A percentile compares a stretch with the other conserved stretches of the same genome.
Evolutionary conservation across 1,140 invertebrate species (phyloP).

Genomic region (Argopecten irradians): DNA sequence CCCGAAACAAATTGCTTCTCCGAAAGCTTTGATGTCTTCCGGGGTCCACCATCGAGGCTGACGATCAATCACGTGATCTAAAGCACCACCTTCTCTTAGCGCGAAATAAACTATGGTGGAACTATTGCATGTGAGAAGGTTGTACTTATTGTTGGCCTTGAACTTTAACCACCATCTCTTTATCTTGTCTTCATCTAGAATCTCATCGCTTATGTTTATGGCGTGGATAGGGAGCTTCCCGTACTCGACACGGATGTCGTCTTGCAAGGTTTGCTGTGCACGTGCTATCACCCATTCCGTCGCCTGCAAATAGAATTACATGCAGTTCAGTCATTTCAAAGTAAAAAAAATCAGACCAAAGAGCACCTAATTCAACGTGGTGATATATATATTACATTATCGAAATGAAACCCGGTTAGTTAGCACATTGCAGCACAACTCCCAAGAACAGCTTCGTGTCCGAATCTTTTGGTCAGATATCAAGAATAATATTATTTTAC

Average conservation of each 20-base stretch:
- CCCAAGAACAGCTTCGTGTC: too few species aligned
- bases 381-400: too few species aligned
- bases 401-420: too few species aligned
- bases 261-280: background rate
- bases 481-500: too few species aligned
- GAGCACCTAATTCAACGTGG: too few species aligned
- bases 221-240: background rate
- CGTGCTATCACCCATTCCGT: background rate
- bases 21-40: slow-evolving; percentile 22
- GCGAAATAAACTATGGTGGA: slow-evolving; percentile 30
- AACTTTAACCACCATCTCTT: slow-evolving; percentile 31
- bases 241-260: background rate
- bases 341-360: too few species aligned
- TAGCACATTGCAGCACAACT: too few species aligned
- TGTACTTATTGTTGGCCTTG: slow-evolving; percentile 9
- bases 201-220: background rate
- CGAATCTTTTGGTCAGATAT: too few species aligned
- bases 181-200: slow-evolving; percentile 12
- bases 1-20: background rate
- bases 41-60: slow-evolving; percentile 30
- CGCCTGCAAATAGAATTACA: background rate
- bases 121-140: slow-evolving; percentile 25
- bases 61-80: slow-evolving; percentile 4
- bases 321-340: too few species aligned
- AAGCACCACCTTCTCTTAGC: slow-evolving; percentile 26